Percentiles rank a stretch among this genome's conserved stretches.
Evolutionary conservation across 2,113 vertebrate genomes (phyloP).

Genomic region (Dromas ardeola): DNA sequence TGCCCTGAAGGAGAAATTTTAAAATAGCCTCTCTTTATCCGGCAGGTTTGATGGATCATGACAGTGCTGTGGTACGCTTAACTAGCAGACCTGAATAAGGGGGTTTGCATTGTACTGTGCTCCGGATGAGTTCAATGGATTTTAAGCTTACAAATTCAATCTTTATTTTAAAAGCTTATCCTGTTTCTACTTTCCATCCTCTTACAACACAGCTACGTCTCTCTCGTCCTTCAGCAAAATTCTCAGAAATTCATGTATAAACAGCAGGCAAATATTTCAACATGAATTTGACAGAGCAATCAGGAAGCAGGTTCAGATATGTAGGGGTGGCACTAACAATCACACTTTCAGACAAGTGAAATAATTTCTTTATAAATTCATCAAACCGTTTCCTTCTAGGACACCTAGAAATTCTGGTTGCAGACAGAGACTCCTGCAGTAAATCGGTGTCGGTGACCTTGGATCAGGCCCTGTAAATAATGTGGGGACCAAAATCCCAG

Average conservation of each 20-base stretch:
- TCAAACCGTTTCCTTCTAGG: not conserved
- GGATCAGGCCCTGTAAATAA: not conserved
- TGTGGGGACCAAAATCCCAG: not conserved
- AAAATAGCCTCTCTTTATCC: conserved; percentile 45
- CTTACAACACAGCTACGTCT: not conserved
- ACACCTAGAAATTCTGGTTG: not conserved
- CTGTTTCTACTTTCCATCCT: not conserved
- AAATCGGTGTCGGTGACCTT: not conserved
- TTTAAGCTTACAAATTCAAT: not conserved
- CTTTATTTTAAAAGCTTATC: not conserved
- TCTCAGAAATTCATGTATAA: not conserved
- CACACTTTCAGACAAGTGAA: not conserved
- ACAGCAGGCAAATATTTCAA: not conserved
- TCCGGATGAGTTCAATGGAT: not conserved
- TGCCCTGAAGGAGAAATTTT: conserved; percentile 51
- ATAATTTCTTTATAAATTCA: not conserved
- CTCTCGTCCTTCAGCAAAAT: not conserved
- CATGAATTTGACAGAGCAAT: not conserved
- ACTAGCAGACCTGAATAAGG: not conserved
- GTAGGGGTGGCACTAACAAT: not conserved
- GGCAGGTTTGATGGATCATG: conserved; percentile 35
- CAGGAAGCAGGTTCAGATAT: not conserved
- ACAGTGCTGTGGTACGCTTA: not conserved
- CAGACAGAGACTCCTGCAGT: not conserved
- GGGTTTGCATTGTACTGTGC: not conserved